Evolutionary conservation across 2,797 vertebrate genomes (phyloP), one percentile per base, ranked within the genome.

Genomic region (Eulemur albifrons): DNA sequence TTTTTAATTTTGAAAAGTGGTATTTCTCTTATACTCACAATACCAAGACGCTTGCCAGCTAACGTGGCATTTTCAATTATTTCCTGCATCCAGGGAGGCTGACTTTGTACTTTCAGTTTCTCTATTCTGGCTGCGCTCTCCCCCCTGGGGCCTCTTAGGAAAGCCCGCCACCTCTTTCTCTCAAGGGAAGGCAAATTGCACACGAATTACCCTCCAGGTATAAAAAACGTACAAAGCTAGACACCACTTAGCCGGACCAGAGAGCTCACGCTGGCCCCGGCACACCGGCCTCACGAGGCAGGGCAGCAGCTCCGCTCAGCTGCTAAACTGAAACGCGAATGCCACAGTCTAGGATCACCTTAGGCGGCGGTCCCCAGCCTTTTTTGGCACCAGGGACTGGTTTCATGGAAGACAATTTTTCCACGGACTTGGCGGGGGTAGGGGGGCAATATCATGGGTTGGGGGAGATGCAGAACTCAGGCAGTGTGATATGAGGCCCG

Each of bases 1-100:
- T 48, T 81, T 87, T n/a, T 23, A 17, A 80, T 75, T 75, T 83
- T 92, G 70, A 83, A 80, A 92, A 70, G 67, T 21, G 45, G 12
- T 4, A 25, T 54, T 76, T 84, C 54, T 84, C 15, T 61, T 27
- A 4, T 23, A 70, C n/a, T 45, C 35, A 23, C 13, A 77, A 69
- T 15, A 73, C 27, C 27, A 43, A 67, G 63, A 50, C 27, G 52
- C 40, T 32, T 45, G 40, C 30, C 63, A n/a, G 63, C 4, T 75
- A 38, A 84, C 7, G 9, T 4, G 32, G 43, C 1, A 7, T 50
- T 35, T 83, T 35, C 43, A 11, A 0, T 69, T 45, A 32, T 23
- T 40, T 10, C 11, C 61, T 27, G 48, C 54, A 38, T 81, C 38
- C 57, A 69, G 23, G 2, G 17, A 86, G 86, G 69, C 43, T 25